Evolutionary conservation across 2,113 vertebrate genomes (phyloP).

Genomic region (Oncorhynchus tshawytscha): DNA sequence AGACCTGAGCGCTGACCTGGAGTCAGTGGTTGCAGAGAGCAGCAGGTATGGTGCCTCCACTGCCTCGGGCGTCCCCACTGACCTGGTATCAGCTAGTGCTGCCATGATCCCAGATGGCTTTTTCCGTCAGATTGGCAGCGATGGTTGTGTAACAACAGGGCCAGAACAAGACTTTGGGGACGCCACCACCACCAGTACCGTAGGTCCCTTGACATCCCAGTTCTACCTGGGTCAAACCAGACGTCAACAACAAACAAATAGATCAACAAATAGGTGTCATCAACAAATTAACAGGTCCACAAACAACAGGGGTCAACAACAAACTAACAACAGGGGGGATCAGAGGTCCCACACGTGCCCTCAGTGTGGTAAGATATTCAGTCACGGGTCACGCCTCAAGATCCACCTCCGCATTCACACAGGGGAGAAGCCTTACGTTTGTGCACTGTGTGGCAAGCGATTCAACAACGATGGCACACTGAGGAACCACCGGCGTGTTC

Average conservation of each 20-base stretch:
- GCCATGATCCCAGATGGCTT: neutral
- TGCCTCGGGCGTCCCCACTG: neutral
- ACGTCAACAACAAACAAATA: neutral
- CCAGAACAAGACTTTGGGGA: slow-evolving; percentile 9
- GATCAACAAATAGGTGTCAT: neutral
- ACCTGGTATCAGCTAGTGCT: slow-evolving; percentile 1
- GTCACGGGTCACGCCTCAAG: slow-evolving; percentile 39
- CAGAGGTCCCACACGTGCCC: slow-evolving; percentile 22
- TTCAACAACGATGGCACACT: slow-evolving; percentile 49
- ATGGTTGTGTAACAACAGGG: neutral
- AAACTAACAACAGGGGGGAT: neutral
- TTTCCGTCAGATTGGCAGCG: neutral
- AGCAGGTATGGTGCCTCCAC: neutral
- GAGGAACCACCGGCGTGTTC: slow-evolving; percentile 42
- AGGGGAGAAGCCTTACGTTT: slow-evolving; percentile 42
- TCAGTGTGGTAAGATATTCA: slow-evolving; percentile 40
- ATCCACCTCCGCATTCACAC: slow-evolving; percentile 46
- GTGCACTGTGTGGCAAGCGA: slow-evolving; percentile 38
- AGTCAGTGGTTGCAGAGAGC: neutral
- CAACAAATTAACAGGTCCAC: neutral
- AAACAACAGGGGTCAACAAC: neutral
- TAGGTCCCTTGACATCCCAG: neutral
- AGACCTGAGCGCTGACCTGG: neutral
- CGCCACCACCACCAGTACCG: neutral
- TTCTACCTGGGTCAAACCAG: neutral